Conservation (phyloP, 2,888 invertebrate species). For the Lacanobia oleracea region DNA sequence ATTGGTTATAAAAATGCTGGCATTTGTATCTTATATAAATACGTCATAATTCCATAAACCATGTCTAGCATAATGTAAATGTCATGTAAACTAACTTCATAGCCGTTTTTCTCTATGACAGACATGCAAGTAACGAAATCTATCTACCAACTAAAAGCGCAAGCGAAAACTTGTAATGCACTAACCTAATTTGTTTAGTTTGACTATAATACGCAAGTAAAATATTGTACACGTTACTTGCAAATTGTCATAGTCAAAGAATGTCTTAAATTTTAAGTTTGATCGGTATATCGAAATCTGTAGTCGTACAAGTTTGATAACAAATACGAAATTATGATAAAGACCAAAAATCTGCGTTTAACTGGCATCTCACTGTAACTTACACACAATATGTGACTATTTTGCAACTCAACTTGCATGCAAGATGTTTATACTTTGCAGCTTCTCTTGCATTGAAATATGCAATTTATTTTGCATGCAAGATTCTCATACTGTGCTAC, state of each 20-base stretch:
- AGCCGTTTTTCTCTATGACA: not conserved
- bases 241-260: not conserved
- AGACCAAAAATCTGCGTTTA: not conserved
- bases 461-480: not conserved
- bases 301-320: conserved; percentile 17
- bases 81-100: not conserved
- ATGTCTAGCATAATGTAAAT: conserved; percentile 1
- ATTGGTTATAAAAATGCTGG: too few species aligned
- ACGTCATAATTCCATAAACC: not conserved
- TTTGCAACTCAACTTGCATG: not conserved
- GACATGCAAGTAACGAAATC: conserved; percentile 7
- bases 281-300: not conserved
- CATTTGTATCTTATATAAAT: too few species aligned
- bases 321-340: not conserved
- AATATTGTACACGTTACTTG: not conserved
- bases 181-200: too few species aligned
- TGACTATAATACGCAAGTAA: not conserved
- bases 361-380: not conserved
- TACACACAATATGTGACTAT: not conserved
- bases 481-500: not conserved
- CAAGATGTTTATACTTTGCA: not conserved
- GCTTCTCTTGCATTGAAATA: not conserved
- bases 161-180: too few species aligned
- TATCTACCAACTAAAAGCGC: too few species aligned
- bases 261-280: not conserved